Evolutionary conservation across 2,888 invertebrate species (phyloP), one percentile per base, ranked within the genome.

Genomic region (Microctonus hyperodae): DNA sequence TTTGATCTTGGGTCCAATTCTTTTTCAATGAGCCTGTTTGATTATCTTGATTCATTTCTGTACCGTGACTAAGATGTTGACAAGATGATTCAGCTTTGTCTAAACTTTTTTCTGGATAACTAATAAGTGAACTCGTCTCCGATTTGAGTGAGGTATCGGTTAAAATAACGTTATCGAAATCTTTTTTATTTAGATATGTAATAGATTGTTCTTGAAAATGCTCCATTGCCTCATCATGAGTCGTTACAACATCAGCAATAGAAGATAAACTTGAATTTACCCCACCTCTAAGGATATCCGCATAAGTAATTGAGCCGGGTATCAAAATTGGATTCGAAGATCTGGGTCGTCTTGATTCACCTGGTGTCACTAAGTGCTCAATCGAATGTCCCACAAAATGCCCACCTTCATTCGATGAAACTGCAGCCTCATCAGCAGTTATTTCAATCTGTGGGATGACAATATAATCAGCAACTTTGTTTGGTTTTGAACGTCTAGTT

Each of bases 301-400:
- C 92, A 82, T 94, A 94, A 56, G 92, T 89, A 57, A 91, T 89
- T 25, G 90, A 90, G 33, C 91, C 92, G 2, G 90, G 91, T 51
- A 86, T 81, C 92, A 92, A 93, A 80, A 91, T 88, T 16, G 92
- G 92, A 81, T 91, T 91, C 51, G 88, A 88, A 0, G 90, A 90
- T 73, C 90, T 86, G n/a, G 83, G 81, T 55, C 87, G 83, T 9
- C 79, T 73, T 58, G 75, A 75, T 11, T 81, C 78, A 5, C 75
- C 70, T 0, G 82, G 81, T 44, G 73, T 1, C 16, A 4, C 73
- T 48, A 84, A 69, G 50, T 22, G 60, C 10, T 68, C 67, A 1
- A 48, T 72, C 65, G 61, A 57, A 44, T 65, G 58, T 28, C 67
- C 64, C 23, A 23, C 65, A 11, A 51, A 35, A 35, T 16, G 50